Base-by-base conservation (phyloP, 2,888 invertebrate species). In the Leptodirus hochenwartii region DNA sequence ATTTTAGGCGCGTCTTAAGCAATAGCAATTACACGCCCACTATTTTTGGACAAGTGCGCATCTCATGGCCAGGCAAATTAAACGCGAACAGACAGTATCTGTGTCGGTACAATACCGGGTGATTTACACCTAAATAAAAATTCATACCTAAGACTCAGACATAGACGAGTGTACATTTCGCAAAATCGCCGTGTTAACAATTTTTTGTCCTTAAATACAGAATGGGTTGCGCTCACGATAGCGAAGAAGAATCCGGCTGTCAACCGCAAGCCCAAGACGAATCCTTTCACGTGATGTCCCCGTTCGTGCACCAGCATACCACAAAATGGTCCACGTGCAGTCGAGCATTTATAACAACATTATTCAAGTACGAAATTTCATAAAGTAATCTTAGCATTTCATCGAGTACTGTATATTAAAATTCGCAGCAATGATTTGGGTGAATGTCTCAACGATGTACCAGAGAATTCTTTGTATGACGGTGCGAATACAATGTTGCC, bases 401-500 rank as follows among this genome's bases (percentile, higher is more conserved):
- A 25, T 11, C 11, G 13, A n/a, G 25, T 9, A 25, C 25, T 14
- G n/a, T 12, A 24, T 12, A n/a, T 23, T n/a, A 4, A 16, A 24
- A 10, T 16, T 31, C 33, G 17, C 16, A 71, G 71, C 40, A 68
- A 68, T 38, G 65, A 67, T 40, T 61, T 73, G 49, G 73, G 71
- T 2, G 64, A 66, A 35, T 75, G 75, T 41, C 51, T 74, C 31
- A 63, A 67, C 37, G 70, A 74, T 39, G 64, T 67, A 37, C 72
- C 73, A 1, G 53, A 61, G 17, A 62, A 63, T 11, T 60, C 62
- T 2, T 49, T 61, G 25, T 68, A 66, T 39, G 54, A 62, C 29
- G 41, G 37, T 27, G 60, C 60, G 38, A 63, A 61, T 4, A 59
- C 64, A 37, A 55, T 69, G 35, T 63, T 70, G 3, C 67, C 72